phyloP scores from a whole-genome alignment of 2,113 vertebrate species.

The Rana temporaria region DNA sequence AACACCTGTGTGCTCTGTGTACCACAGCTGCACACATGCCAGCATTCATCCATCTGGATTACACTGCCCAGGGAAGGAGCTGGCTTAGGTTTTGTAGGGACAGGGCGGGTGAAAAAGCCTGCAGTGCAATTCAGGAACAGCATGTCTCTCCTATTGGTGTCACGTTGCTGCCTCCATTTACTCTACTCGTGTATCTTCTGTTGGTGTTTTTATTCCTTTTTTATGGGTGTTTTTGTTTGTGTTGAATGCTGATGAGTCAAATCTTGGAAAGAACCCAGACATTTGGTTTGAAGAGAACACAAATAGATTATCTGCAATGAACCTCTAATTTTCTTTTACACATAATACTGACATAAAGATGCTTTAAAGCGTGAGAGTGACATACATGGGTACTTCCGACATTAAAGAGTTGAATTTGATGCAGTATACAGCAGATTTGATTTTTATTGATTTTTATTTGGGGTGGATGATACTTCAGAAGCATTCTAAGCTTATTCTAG shows the following conservation, averaged over 20 bases:
- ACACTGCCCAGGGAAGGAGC: slow-evolving; percentile 32
- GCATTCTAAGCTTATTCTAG: no score
- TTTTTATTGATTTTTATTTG: no score
- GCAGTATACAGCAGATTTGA: no score
- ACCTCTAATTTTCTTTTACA: slow-evolving; percentile 16
- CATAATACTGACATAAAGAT: neutral
- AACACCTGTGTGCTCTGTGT: slow-evolving; percentile 54
- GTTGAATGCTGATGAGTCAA: slow-evolving; percentile 52
- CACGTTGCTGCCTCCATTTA: slow-evolving; percentile 31
- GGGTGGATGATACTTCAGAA: no score
- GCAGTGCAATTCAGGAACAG: slow-evolving; percentile 46
- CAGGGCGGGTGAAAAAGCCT: slow-evolving; percentile 22
- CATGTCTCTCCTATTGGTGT: slow-evolving; percentile 8
- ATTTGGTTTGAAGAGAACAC: slow-evolving; percentile 31
- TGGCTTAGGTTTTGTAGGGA: slow-evolving; percentile 35
- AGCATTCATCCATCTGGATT: slow-evolving; percentile 40
- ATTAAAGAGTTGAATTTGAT: no score
- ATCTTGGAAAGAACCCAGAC: slow-evolving; percentile 37
- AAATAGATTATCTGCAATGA: neutral
- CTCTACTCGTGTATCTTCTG: slow-evolving; percentile 50
- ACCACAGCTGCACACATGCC: slow-evolving; percentile 45
- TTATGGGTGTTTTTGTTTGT: slow-evolving; percentile 43
- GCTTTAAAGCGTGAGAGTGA: neutral
- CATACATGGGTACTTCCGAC: neutral
- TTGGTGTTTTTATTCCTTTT: slow-evolving; percentile 24